Evolutionary conservation across 1,140 invertebrate genomes (phyloP), one percentile per base, ranked within the genome.

Genomic region (Aphelenchoides besseyi): DNA sequence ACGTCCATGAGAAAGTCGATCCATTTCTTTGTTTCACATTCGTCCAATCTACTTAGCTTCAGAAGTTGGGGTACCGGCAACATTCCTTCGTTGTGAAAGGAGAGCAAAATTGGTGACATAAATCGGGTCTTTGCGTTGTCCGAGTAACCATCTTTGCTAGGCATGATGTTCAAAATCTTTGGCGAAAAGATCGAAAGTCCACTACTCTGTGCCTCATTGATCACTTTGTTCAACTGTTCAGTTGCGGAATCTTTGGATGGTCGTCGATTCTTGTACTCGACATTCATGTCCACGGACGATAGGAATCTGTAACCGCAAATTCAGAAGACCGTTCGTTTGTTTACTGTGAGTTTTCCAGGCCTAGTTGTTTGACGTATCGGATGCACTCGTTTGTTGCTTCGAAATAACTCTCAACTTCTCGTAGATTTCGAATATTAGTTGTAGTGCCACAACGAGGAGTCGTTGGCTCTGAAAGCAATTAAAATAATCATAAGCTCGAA

Each of bases 11-110:
- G 5, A 5, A 59, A 33, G 23, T 59, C 55, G 18, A 59, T 33
- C 55, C 55, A 59, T 33, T 59, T 59, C 55, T 59, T 59, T 28
- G 18, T 59, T 33, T 59, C 5, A 33, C 55, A 48, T 48, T 48
- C 41, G 41, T 48, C 18, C 55, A 33, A 18, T 59, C 18, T 8
- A 33, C 55, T 8, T 5, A 59, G 5, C 18, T 18, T 59, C 12
- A 59, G 18, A 8, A 59, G 32, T 8, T 18, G 55, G 5, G 55
- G 55, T 12, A 59, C 5, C 18, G 55, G 55, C 18, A 59, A 33
- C 5, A 59, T 5, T 59, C 55, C 55, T 59, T 59, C 55, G 5
- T 59, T 23, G 55, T 59, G 55, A 23, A 59, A 59, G 12, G 5
- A 8, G 5, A 59, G 18, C 26, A 59, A 33, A 8, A 23, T 59